A percentile compares a stretch with the other conserved stretches of the same genome.
phyloP scores from a whole-genome alignment of 1,140 invertebrate genomes.

The Homarus americanus region DNA sequence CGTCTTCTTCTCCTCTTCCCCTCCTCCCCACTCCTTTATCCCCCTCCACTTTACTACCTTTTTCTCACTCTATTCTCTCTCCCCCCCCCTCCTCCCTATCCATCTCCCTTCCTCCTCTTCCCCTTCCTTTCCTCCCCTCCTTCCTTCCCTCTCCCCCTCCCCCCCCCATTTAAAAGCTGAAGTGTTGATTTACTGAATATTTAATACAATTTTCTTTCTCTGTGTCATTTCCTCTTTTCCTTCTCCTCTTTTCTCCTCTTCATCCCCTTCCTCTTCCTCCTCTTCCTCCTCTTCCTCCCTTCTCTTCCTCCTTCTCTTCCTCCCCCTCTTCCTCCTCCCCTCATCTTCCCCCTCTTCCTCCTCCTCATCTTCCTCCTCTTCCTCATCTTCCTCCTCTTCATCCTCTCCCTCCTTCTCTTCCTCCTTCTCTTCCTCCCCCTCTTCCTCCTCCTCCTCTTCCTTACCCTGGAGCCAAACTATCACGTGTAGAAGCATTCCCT shows the following conservation, averaged over 20 bases:
- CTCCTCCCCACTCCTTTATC: background rate
- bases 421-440: background rate
- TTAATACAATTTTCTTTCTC: background rate
- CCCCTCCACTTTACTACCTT: background rate
- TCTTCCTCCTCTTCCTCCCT: conserved; percentile 3
- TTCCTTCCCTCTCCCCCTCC: background rate
- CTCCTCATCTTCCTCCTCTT: background rate
- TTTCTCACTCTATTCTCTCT: background rate
- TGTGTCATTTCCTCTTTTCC: background rate
- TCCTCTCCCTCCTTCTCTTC: background rate
- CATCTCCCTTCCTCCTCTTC: no score
- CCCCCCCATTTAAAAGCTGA: background rate
- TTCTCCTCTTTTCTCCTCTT: no score
- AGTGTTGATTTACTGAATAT: no score
- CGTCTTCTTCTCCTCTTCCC: background rate
- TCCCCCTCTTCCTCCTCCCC: background rate
- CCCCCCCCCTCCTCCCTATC: background rate
- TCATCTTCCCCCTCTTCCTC: background rate
- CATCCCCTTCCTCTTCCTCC: background rate
- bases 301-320: background rate
- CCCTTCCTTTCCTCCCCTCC: background rate
- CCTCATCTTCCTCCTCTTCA: background rate
- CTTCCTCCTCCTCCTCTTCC: background rate
- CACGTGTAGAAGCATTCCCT: background rate
- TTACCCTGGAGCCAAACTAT: background rate